Evolutionary conservation across 2,797 vertebrate genomes (phyloP), one percentile per base, ranked within the genome.

Genomic region (Anguilla marmorata): DNA sequence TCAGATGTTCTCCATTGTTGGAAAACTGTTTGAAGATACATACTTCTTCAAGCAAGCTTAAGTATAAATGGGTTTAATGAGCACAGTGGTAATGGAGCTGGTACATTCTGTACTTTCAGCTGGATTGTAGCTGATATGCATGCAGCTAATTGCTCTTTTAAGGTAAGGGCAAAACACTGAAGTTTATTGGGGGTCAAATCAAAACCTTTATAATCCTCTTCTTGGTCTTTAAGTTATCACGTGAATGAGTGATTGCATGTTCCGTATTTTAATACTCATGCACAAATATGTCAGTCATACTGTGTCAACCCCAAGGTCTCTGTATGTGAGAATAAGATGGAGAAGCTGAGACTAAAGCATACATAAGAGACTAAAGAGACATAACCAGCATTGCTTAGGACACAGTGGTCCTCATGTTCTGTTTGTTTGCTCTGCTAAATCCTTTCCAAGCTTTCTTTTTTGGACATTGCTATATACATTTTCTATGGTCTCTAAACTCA

Each of bases 41-140:
- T 83, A 90, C 76, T 89, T 88, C 45, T 86, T 88, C 89, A 86
- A 88, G 60, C 87, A 90, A 89, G 89, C 90, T 87, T 92, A 90
- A 92, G 87, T 89, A 88, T 89, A 89, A 92, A 90, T 93, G 88
- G 48, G 89, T 86, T 90, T 93, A 93, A 93, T 93, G 91, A 93
- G 91, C 91, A 88, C 87, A 91, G 89, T 91, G 91, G 86, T 79
- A 0, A 82, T 91, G 83, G 89, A 0, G 82, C 89, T 90, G 89
- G 91, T 91, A 89, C 90, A 88, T 33, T 27, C 24, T 33, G 87
- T 52, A 19, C 48, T 72, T 27, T 14, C 41, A 52, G 87, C 56
- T 76, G 52, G 85, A 88, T 88, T 92, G 30, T 92, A 76, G 52
- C 87, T 84, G 41, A 74, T 91, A 8, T 33, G 87, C 88, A 86